Evolutionary conservation across 2,888 invertebrate species (phyloP).

Genomic region (Entomobrya multifasciata): DNA sequence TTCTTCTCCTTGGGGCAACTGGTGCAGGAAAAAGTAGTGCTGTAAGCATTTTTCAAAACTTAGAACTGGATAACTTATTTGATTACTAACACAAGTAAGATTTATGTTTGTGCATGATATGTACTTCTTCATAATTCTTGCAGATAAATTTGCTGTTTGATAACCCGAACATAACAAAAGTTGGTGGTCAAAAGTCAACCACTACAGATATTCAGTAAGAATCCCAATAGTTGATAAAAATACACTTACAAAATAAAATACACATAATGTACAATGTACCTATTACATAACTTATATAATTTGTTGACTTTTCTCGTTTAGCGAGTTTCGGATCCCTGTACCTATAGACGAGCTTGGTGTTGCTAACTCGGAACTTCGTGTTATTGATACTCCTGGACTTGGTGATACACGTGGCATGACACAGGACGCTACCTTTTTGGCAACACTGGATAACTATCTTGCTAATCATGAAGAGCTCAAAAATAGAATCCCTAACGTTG

Average conservation of each 20-base stretch:
- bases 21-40: conserved; percentile 18
- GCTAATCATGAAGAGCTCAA: conserved; percentile 52
- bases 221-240: too few relatives aligned
- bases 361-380: conserved; percentile 33
- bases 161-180: conserved; percentile 44
- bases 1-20: not conserved
- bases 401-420: conserved; percentile 48
- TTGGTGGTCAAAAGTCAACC: conserved; percentile 51
- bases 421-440: conserved; percentile 55
- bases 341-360: conserved; percentile 44
- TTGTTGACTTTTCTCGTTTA: not conserved
- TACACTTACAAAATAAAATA: not conserved
- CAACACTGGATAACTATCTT: conserved; percentile 43
- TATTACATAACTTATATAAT: too few relatives aligned
- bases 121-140: not conserved
- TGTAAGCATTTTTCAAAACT: not conserved
- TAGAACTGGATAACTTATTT: too few relatives aligned
- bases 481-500: conserved; percentile 54
- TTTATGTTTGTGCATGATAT: too few relatives aligned
- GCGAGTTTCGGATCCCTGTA: conserved; percentile 46
- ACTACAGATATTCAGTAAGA: conserved; percentile 8
- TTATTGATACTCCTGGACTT: conserved; percentile 62
- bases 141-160: conserved; percentile 55
- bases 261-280: not conserved
- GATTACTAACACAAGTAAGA: too few relatives aligned